Percentiles rank a stretch among this genome's conserved stretches.
Conservation (phyloP, 1,140 invertebrate species). For the Druon quercuslanigerum region DNA sequence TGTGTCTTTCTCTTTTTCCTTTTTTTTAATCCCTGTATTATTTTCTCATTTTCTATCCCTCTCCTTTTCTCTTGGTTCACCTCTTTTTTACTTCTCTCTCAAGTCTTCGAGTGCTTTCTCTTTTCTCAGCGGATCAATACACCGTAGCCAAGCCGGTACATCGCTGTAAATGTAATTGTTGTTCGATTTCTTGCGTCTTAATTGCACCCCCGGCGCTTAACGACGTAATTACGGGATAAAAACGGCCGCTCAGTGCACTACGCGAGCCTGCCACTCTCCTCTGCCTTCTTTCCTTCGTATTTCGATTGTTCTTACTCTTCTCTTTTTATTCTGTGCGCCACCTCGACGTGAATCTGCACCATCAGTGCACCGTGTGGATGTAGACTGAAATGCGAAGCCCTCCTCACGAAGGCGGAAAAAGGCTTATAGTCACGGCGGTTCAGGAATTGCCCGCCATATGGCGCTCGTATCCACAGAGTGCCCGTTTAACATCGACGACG, state of each 20-base stretch:
- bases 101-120: conserved; percentile 50
- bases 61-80: conserved; percentile 45
- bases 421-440: conserved; percentile 45
- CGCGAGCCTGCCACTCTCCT: conserved; percentile 14
- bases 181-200: conserved; percentile 73
- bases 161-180: conserved; percentile 68
- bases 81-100: conserved; percentile 41
- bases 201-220: conserved; percentile 68
- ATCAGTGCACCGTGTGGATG: conserved; percentile 33
- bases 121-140: conserved; percentile 68
- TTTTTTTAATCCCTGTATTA: neutral
- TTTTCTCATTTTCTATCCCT: conserved; percentile 38
- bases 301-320: conserved; percentile 31
- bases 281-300: conserved; percentile 43
- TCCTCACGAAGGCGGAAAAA: conserved; percentile 43
- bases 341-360: conserved; percentile 47
- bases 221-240: conserved; percentile 71
- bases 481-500: conserved; percentile 44
- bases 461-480: conserved; percentile 47
- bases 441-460: conserved; percentile 38
- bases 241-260: conserved; percentile 48
- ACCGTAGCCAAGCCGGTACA: conserved; percentile 59
- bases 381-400: neutral
- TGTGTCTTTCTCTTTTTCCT: neutral
- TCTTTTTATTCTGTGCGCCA: conserved; percentile 47